Evolutionary conservation across 2,113 vertebrate species (phyloP).

Genomic region (Hyperopisus bebe): DNA sequence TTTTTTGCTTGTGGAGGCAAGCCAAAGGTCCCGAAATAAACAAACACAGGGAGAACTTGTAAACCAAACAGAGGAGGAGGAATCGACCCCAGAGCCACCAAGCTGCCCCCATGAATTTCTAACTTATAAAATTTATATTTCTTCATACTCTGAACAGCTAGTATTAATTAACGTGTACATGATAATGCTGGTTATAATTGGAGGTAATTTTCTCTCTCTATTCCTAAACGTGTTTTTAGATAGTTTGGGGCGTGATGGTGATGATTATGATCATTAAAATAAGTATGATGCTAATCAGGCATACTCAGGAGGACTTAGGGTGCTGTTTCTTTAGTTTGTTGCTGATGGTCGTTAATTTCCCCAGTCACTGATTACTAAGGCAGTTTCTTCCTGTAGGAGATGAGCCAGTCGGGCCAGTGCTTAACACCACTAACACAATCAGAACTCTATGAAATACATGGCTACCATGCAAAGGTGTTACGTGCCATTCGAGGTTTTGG

Average conservation of each 20-base stretch:
- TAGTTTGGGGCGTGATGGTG: background rate
- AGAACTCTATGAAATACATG: background rate
- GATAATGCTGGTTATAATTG: background rate
- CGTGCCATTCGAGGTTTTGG: background rate
- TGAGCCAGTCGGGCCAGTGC: conserved; percentile 19
- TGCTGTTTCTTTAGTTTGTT: conserved; percentile 26
- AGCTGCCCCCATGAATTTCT: background rate
- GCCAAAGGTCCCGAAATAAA: background rate
- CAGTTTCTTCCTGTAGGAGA: conserved; percentile 12
- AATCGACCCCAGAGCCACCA: background rate
- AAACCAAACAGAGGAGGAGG: background rate
- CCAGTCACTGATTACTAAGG: conserved; percentile 27
- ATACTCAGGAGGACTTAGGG: conserved; percentile 12
- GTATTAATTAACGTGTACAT: background rate
- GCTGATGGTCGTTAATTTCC: conserved; percentile 31
- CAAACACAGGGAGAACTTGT: background rate
- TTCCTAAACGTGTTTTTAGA: conserved; percentile 7
- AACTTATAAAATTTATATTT: background rate
- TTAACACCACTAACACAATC: conserved; percentile 24
- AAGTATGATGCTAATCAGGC: background rate
- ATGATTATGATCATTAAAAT: conserved; percentile 11
- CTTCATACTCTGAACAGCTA: background rate
- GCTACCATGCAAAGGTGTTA: background rate
- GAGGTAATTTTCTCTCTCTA: background rate
- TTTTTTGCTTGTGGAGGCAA: background rate